Conservation (phyloP, 2,888 invertebrate genomes). For the Oscheius sp. region DNA sequence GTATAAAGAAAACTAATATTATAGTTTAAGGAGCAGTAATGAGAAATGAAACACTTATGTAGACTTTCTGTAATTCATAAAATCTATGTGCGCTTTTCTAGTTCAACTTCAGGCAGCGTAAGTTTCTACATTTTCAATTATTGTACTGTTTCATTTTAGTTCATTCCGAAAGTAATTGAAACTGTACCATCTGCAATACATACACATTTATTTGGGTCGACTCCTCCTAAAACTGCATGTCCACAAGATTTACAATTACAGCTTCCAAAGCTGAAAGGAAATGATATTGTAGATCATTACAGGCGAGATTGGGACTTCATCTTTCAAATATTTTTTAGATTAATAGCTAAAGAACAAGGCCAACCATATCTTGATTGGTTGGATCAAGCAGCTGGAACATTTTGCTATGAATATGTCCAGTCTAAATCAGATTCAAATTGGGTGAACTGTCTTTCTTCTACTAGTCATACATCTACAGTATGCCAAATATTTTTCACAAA, state of each 20-base stretch:
- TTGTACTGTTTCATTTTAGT: constrained; percentile 27
- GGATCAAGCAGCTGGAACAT: constrained; percentile 37
- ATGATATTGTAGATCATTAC: constrained; percentile 49
- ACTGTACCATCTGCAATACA: constrained; percentile 48
- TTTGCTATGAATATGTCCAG: background rate
- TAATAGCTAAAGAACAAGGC: constrained; percentile 45
- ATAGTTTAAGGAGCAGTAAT: too few relatives aligned
- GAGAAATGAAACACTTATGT: background rate
- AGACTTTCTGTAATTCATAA: background rate
- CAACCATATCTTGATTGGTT: constrained; percentile 43
- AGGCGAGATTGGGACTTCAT: constrained; percentile 3
- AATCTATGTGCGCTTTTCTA: constrained; percentile 1
- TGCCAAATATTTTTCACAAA: constrained; percentile 5
- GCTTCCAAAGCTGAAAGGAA: constrained; percentile 39
- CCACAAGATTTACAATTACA: constrained; percentile 32
- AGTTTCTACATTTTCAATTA: background rate
- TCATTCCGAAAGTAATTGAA: constrained; percentile 52
- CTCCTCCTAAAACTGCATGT: constrained; percentile 44
- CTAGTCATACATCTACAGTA: constrained; percentile 18
- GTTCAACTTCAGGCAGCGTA: background rate
- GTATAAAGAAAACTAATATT: too few relatives aligned
- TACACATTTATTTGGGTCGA: constrained; percentile 41
- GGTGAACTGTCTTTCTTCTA: background rate
- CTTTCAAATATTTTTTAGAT: constrained; percentile 31
- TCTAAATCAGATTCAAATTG: constrained; percentile 33